These are phyloP conservation scores for Napeogenes sylphis DNA, from an alignment of 2,888 invertebrate genomes.

Conservation along the genomic window DNA sequence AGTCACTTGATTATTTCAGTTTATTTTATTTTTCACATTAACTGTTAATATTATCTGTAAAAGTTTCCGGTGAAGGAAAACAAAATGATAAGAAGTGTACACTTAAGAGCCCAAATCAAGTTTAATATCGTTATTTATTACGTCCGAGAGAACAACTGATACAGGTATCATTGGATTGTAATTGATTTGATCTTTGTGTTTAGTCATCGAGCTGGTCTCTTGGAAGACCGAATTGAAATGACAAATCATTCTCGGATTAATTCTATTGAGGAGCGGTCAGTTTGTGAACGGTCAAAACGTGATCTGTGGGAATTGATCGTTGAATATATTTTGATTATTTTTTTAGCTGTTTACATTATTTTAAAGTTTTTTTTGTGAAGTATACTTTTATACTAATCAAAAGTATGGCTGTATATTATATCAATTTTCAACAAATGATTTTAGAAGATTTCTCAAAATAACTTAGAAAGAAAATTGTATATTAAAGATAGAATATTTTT, in stretches of 20 bases:
- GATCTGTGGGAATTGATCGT: conserved; percentile 47
- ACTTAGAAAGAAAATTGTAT: too few relatives aligned
- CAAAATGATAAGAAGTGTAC: too few relatives aligned
- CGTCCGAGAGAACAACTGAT: conserved; percentile 20
- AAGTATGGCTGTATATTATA: too few relatives aligned
- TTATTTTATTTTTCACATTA: too few relatives aligned
- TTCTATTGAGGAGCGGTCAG: conserved; percentile 41
- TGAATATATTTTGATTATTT: not conserved
- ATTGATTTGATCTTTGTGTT: conserved; percentile 23
- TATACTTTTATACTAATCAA: too few relatives aligned
- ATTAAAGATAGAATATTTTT: too few relatives aligned
- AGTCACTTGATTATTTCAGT: too few relatives aligned
- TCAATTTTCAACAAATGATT: too few relatives aligned
- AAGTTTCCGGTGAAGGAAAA: too few relatives aligned
- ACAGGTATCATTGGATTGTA: conserved; percentile 28
- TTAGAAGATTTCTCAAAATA: too few relatives aligned
- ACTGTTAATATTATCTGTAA: too few relatives aligned
- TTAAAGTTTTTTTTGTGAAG: too few relatives aligned
- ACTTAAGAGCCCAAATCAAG: not conserved
- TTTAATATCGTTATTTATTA: not conserved
- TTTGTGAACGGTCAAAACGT: conserved; percentile 40
- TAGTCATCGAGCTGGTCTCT: conserved; percentile 28
- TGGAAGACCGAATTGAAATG: conserved; percentile 39
- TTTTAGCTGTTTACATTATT: conserved; percentile 20
- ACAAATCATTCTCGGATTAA: conserved; percentile 43